phyloP scores from a whole-genome alignment of 2,113 vertebrate genomes.

The Climacteris rufus region DNA sequence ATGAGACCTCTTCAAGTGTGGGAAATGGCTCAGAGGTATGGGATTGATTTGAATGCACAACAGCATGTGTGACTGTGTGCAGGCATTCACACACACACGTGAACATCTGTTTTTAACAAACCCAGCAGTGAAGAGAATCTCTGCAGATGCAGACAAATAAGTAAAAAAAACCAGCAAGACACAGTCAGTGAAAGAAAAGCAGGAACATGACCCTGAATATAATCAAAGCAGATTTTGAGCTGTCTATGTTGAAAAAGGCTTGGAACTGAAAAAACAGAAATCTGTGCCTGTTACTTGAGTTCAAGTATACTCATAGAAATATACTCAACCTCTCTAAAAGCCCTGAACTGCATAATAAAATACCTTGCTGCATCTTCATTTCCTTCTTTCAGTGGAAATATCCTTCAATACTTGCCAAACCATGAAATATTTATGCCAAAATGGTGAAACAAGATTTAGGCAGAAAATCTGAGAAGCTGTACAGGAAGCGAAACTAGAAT shows the following conservation, averaged over 20 bases:
- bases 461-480: background rate
- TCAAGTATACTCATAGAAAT: background rate
- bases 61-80: too few species aligned
- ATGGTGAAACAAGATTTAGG: background rate
- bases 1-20: background rate
- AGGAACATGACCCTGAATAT: too few species aligned
- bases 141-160: background rate
- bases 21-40: background rate
- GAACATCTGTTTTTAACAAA: background rate
- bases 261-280: background rate
- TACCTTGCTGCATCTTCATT: background rate
- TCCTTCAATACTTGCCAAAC: background rate
- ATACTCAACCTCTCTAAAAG: background rate
- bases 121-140: background rate
- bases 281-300: background rate
- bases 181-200: accelerated
- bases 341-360: background rate
- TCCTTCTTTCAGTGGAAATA: background rate
- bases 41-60: background rate
- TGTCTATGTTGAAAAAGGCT: background rate
- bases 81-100: background rate
- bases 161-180: background rate
- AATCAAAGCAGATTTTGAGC: background rate
- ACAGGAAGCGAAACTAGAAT: background rate
- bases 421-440: background rate